Conservation (phyloP, 2,797 vertebrate genomes). For the Rhyacichthys aspro region DNA sequence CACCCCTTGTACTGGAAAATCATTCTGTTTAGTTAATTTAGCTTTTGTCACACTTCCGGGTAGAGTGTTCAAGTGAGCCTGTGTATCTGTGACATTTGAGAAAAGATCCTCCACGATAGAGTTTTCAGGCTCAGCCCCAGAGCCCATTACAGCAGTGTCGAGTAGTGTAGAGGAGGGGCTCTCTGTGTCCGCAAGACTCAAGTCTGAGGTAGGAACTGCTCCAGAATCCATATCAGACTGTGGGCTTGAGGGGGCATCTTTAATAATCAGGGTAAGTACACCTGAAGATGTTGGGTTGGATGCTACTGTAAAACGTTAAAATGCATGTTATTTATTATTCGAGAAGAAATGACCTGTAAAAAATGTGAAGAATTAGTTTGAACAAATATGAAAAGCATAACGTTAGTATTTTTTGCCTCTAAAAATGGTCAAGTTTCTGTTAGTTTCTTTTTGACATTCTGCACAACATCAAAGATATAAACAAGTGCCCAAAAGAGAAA, state of each 20-base stretch:
- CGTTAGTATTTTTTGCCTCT: too few species aligned
- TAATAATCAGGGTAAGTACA: constrained; percentile 62
- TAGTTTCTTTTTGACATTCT: not conserved
- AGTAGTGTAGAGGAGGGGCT: constrained; percentile 15
- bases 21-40: constrained; percentile 73
- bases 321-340: constrained; percentile 43
- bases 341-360: constrained; percentile 44
- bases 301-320: constrained; percentile 74
- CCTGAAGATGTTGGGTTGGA: constrained; percentile 68
- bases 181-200: constrained; percentile 37
- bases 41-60: constrained; percentile 64
- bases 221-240: constrained; percentile 44
- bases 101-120: constrained; percentile 43
- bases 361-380: not conserved
- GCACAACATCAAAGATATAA: constrained; percentile 56
- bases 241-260: constrained; percentile 47
- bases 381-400: not conserved
- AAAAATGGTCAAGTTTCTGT: too few species aligned
- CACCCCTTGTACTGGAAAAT: constrained; percentile 73
- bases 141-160: constrained; percentile 26
- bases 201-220: constrained; percentile 34
- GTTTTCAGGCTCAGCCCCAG: constrained; percentile 51
- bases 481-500: constrained; percentile 71
- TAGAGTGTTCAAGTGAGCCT: constrained; percentile 46
- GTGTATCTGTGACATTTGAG: constrained; percentile 42